phyloP scores from a whole-genome alignment of 1,140 invertebrate genomes.

The Drosophila bifasciata region DNA sequence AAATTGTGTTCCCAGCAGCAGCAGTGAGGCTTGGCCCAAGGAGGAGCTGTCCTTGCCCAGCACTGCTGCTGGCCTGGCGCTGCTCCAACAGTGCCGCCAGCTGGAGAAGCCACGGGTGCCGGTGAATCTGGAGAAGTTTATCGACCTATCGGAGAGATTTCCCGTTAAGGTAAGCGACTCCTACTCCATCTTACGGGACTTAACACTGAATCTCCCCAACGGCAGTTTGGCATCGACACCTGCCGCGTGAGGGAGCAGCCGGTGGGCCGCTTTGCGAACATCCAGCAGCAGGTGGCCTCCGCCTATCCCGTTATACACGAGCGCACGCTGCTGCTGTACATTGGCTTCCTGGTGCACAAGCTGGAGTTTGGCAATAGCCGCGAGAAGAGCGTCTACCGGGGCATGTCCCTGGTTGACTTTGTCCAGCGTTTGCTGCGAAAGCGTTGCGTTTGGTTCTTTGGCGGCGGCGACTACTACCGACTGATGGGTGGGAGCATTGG shows the following conservation, averaged over 20 bases:
- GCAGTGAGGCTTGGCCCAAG: neutral
- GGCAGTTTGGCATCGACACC: slow-evolving; percentile 29
- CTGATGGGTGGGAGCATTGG: slow-evolving; percentile 41
- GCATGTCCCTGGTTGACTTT: slow-evolving; percentile 42
- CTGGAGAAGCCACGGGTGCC: slow-evolving; percentile 22
- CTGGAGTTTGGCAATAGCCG: slow-evolving; percentile 46
- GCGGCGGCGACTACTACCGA: slow-evolving; percentile 12
- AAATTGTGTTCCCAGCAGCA: no score
- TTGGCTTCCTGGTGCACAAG: slow-evolving; percentile 73
- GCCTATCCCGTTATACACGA: slow-evolving; percentile 79
- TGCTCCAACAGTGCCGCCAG: slow-evolving; percentile 19
- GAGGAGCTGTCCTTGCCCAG: neutral
- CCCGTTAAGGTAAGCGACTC: slow-evolving; percentile 14
- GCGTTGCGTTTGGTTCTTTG: slow-evolving; percentile 62
- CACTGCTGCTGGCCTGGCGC: slow-evolving; percentile 8
- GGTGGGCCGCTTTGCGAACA: slow-evolving; percentile 18
- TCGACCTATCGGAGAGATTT: slow-evolving; percentile 35
- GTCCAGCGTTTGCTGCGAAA: slow-evolving; percentile 69
- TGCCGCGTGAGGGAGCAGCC: slow-evolving; percentile 62
- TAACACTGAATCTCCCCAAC: neutral
- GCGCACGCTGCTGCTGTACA: slow-evolving; percentile 47
- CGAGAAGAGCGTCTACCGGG: slow-evolving; percentile 44
- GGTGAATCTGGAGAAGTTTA: slow-evolving; percentile 33
- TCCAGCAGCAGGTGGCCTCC: slow-evolving; percentile 65
- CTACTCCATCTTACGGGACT: no score